A percentile compares a stretch with the other conserved stretches of the same genome.
phyloP scores from a whole-genome alignment of 1,140 invertebrate genomes.

The Bemisia tabaci region DNA sequence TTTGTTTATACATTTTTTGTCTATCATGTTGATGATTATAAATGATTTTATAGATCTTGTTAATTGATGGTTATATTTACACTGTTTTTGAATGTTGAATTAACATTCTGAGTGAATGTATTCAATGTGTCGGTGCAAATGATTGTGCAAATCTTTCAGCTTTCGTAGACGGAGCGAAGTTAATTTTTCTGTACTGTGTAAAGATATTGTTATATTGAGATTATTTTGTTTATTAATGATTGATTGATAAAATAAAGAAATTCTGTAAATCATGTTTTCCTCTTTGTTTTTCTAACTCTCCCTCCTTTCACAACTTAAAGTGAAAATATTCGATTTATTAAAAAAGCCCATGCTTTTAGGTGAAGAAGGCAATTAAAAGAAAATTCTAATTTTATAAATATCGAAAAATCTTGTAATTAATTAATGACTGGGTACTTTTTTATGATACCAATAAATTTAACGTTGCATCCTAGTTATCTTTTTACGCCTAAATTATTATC shows the following conservation, averaged over 20 bases:
- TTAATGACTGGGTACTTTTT: no score
- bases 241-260: background rate
- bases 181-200: background rate
- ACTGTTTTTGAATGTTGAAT: background rate
- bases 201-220: background rate
- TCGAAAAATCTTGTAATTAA: no score
- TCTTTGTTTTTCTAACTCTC: background rate
- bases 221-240: background rate
- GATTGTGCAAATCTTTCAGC: background rate
- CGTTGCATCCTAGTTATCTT: no score
- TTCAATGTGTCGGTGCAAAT: background rate
- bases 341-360: no score
- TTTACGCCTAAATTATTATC: no score
- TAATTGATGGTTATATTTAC: background rate
- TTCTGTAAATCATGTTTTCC: background rate
- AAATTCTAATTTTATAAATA: no score
- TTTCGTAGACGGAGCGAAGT: background rate
- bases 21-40: background rate
- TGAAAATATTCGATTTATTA: no score
- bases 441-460: no score
- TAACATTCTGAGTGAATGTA: background rate
- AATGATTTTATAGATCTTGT: background rate
- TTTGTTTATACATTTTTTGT: background rate
- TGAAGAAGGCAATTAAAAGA: no score
- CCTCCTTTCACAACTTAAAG: background rate